phyloP scores from a whole-genome alignment of 2,797 vertebrate species.

The Bovichtus variegatus region DNA sequence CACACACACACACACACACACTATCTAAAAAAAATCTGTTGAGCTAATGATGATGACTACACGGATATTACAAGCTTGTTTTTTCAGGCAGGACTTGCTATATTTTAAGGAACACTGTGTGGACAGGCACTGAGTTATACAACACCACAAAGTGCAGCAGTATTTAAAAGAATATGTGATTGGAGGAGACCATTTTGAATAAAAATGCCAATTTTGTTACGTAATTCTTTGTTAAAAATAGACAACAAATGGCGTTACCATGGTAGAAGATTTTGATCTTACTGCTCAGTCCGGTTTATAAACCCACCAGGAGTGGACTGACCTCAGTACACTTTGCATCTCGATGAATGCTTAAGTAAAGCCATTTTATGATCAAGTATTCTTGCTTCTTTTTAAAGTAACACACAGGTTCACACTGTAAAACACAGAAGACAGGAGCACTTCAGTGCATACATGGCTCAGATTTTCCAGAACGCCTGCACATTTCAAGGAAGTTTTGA shows the following conservation, averaged over 20 bases:
- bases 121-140: conserved; percentile 20
- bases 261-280: conserved; percentile 11
- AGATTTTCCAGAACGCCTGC: conserved; percentile 16
- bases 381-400: conserved; percentile 17
- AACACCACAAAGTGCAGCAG: conserved; percentile 30
- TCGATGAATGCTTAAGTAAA: conserved; percentile 18
- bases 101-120: conserved; percentile 14
- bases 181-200: conserved; percentile 35
- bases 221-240: conserved; percentile 61
- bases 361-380: conserved; percentile 46
- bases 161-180: conserved; percentile 36
- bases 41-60: conserved; percentile 29
- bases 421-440: not conserved
- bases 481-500: not conserved
- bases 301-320: conserved; percentile 17
- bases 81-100: conserved; percentile 1
- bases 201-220: conserved; percentile 49
- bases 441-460: not conserved
- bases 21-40: conserved; percentile 30
- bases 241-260: conserved; percentile 46
- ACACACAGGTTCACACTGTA: conserved; percentile 4
- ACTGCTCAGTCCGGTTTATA: conserved; percentile 18
- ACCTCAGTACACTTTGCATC: conserved; percentile 19
- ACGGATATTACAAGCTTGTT: conserved; percentile 12
- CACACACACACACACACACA: not conserved